Base-by-base conservation (phyloP, 2,797 vertebrate species). In the Erpetoichthys calabaricus region DNA sequence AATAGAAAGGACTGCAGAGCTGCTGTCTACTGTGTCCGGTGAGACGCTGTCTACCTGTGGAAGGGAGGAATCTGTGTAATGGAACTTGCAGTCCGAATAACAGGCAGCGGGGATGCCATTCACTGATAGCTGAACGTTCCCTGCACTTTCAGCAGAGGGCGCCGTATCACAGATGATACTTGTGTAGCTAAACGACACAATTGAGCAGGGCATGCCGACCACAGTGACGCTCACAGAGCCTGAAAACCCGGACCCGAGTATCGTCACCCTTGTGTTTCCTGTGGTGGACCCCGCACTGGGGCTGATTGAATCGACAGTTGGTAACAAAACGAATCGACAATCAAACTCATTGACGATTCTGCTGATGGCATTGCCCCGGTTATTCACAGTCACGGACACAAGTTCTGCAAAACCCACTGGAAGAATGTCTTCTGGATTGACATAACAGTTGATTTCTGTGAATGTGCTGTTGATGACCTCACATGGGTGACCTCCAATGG, bases 281-380 rank as follows among this genome's bases (percentile, higher is more conserved):
- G 74, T 82, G 25, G 75, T 62, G 64, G 86, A 88, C 50, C 90
- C 90, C 0, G 60, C 8, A 1, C 56, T 45, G 5, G 89, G 89
- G 2, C 56, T 69, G 8, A 89, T 60, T 0, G 49, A 71, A 53
- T 88, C 71, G 0, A 92, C 67, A 45, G 79, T 77, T 1, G 89
- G 90, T 51, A 91, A 72, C 6, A 91, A 70, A 3, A 82, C 85
- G n/a, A 89, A 89, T 8, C 79, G 75, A 1, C 86, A 83, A 1
- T 55, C 59, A 1, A 74, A 60, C 72, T 88, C 85, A 0, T 57
- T 59, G 0, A 41, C 45, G 7, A 77, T 59, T 0, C 69, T 61
- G 4, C 81, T 65, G 66, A 90, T n/a, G 56, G 82, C 87, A 2
- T 1, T 59, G 56, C 90, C 91, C 4, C 85, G 56, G 66, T 89